Evolutionary conservation across 2,888 invertebrate genomes (phyloP).

Genomic region (Laspeyria flexula): DNA sequence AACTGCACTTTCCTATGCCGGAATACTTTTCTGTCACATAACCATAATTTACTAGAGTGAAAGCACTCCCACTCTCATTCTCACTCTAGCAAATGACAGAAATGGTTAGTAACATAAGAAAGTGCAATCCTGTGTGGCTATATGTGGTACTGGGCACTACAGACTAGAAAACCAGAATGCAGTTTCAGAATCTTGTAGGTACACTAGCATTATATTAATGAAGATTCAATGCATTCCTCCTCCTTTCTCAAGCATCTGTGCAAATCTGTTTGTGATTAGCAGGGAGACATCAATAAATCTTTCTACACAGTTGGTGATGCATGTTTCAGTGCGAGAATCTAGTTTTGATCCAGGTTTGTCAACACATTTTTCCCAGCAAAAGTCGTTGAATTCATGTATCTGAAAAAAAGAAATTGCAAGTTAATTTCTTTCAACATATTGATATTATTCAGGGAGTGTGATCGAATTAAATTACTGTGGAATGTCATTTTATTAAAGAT

Average conservation of each 20-base stretch:
- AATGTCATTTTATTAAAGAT: no score
- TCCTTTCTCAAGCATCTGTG: conserved; percentile 93
- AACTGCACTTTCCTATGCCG: no score
- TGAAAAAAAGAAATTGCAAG: conserved; percentile 65
- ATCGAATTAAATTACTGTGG: no score
- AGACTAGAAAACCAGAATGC: not conserved
- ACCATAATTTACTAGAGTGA: no score
- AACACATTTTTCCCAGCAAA: conserved; percentile 98
- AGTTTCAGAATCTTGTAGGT: conserved; percentile 20
- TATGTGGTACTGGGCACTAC: not conserved
- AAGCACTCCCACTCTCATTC: no score
- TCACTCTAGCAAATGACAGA: no score
- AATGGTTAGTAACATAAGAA: no score
- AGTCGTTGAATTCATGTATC: conserved; percentile 97
- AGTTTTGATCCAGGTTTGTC: conserved; percentile 95
- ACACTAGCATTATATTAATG: conserved; percentile 21
- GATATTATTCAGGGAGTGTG: no score
- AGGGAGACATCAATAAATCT: conserved; percentile 97
- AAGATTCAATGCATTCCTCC: conserved; percentile 81
- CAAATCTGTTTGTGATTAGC: conserved; percentile 95
- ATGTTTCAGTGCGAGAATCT: conserved; percentile 95
- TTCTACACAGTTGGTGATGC: conserved; percentile 96
- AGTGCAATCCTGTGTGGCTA: no score
- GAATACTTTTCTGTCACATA: no score
- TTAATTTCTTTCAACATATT: no score